Percentiles rank a stretch among this genome's conserved stretches.
Evolutionary conservation across 2,888 invertebrate species (phyloP).

Genomic region (Catonia carolina): DNA sequence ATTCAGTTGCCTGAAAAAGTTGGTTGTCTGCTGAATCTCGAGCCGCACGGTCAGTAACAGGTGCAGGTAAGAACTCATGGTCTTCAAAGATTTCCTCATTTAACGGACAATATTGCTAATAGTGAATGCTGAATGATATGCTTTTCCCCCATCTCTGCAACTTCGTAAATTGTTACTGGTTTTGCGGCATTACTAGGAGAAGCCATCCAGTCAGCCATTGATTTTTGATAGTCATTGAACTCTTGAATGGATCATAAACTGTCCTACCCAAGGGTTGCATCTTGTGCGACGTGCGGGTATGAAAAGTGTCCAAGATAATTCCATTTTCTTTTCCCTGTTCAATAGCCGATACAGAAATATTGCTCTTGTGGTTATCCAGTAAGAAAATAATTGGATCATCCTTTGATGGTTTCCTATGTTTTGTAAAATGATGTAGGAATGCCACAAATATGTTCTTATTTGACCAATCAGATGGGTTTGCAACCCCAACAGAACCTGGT

Average conservation of each 20-base stretch:
- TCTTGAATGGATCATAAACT: constrained; percentile 18
- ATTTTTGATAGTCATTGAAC: constrained; percentile 6
- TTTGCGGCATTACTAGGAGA: constrained; percentile 19
- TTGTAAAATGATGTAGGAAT: constrained; percentile 21
- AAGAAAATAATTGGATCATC: too few species aligned
- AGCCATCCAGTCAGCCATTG: constrained; percentile 18
- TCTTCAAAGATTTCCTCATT: background rate
- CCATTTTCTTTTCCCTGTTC: background rate
- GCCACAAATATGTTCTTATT: too few species aligned
- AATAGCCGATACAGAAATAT: background rate
- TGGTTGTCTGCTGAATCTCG: too few species aligned
- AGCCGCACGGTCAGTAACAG: background rate
- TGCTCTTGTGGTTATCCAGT: constrained; percentile 3
- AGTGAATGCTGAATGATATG: constrained; percentile 3
- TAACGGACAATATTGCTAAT: constrained; percentile 2
- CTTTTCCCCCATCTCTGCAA: constrained; percentile 20
- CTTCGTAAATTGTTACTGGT: constrained; percentile 21
- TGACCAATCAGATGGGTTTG: constrained; percentile 29
- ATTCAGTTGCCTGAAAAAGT: too few species aligned
- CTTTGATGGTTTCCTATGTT: constrained; percentile 9
- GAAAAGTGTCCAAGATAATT: background rate
- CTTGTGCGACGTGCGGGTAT: constrained; percentile 16
- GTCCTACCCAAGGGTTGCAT: constrained; percentile 21
- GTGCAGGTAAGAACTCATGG: constrained; percentile 3
- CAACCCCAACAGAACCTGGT: constrained; percentile 30